Percentiles rank a stretch among this genome's conserved stretches.
Conservation (phyloP, 2,797 vertebrate species). For the Zalophus californianus region DNA sequence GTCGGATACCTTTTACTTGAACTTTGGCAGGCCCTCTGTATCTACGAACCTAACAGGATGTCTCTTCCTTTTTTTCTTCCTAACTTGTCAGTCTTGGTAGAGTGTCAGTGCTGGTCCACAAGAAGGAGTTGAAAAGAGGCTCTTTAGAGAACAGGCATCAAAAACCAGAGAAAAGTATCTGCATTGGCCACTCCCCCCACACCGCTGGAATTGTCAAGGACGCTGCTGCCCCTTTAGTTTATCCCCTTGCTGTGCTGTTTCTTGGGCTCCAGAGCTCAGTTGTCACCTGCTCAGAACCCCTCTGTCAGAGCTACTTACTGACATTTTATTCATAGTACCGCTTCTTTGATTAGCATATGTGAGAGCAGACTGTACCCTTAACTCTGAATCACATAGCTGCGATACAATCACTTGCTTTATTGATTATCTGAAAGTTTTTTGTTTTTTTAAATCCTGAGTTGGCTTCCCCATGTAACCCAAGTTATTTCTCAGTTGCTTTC, state of each 20-base stretch:
- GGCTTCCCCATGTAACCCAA: background rate
- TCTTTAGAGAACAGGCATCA: constrained; percentile 27
- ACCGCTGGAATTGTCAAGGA: background rate
- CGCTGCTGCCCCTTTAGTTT: background rate
- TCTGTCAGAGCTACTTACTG: background rate
- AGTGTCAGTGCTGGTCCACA: background rate
- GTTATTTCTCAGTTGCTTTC: constrained; percentile 41
- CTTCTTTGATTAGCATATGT: background rate
- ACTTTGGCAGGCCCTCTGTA: background rate
- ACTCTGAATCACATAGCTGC: background rate
- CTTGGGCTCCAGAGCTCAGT: background rate
- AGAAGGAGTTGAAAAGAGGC: background rate
- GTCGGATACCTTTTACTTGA: background rate
- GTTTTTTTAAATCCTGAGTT: background rate
- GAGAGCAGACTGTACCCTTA: background rate
- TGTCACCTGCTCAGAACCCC: background rate
- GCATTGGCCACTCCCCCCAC: background rate
- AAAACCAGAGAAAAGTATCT: background rate
- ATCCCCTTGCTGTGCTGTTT: background rate
- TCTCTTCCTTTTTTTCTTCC: background rate
- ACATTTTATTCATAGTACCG: background rate
- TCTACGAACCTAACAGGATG: background rate
- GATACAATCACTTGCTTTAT: background rate
- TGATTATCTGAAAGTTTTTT: constrained; percentile 13
- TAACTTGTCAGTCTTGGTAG: background rate